phyloP scores from a whole-genome alignment of 2,113 vertebrate genomes.

The Elaphurus davidianus region DNA sequence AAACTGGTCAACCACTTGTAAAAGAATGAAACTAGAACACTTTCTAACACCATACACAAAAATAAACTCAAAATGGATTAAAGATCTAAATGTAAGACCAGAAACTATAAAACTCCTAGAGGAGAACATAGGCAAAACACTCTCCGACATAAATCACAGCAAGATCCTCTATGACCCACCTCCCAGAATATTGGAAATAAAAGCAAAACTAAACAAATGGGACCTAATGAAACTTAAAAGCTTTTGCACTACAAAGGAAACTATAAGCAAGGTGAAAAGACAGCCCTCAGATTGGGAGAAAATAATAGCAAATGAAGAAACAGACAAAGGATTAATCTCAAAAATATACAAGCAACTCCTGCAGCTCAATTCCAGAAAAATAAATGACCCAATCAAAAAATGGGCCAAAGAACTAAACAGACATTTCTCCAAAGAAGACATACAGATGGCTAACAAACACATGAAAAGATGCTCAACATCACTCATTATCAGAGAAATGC shows the following conservation, averaged over 20 bases:
- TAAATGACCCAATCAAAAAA: not conserved
- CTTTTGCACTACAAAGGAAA: not conserved
- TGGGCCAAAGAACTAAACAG: not conserved
- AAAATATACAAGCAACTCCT: not conserved
- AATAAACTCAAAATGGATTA: not conserved
- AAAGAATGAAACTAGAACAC: not conserved
- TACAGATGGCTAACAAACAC: not conserved
- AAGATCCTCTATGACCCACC: not conserved
- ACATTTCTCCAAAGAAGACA: not conserved
- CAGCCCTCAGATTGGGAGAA: not conserved
- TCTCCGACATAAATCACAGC: not conserved
- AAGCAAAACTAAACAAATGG: not conserved
- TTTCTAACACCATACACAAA: not conserved
- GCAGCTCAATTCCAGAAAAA: not conserved
- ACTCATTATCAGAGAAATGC: not conserved
- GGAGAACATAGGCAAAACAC: not conserved
- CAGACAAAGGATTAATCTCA: not conserved
- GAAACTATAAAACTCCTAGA: not conserved
- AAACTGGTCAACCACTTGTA: not conserved
- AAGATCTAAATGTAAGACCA: not conserved
- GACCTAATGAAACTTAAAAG: not conserved
- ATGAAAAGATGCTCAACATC: not conserved
- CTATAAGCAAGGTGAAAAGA: not conserved
- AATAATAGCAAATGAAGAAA: not conserved
- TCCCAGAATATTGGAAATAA: not conserved